These are phyloP conservation scores for Lydus trimaculatus DNA, from an alignment of 2,888 invertebrate species.

Conservation along the genomic window DNA sequence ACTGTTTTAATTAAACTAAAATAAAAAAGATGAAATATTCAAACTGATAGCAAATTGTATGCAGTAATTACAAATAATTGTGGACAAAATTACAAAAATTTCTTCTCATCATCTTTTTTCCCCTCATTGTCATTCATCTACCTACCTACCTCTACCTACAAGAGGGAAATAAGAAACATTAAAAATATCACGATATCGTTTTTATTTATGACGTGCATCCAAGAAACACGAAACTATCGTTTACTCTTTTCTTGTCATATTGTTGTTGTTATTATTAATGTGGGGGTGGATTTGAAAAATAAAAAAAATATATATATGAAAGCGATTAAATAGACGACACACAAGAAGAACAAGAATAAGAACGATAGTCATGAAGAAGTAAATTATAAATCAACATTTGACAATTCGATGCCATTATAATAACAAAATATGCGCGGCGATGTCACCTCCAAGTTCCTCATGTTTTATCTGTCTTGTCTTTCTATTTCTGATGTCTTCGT, in stretches of 20 bases:
- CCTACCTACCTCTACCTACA: too few species aligned
- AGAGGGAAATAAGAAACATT: background rate
- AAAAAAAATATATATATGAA: background rate
- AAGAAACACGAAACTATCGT: background rate
- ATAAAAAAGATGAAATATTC: too few species aligned
- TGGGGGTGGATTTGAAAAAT: background rate
- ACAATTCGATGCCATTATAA: constrained; percentile 53
- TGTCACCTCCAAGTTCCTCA: constrained; percentile 51
- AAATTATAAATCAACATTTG: constrained; percentile 55
- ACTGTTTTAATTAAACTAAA: too few species aligned
- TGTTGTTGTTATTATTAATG: background rate
- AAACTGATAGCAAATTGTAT: too few species aligned
- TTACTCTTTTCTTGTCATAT: background rate
- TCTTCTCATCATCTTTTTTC: too few species aligned
- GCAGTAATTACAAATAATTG: too few species aligned
- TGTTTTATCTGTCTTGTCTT: constrained; percentile 44
- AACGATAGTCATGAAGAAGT: background rate
- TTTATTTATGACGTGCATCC: background rate
- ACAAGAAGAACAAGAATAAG: too few species aligned
- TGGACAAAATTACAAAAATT: too few species aligned
- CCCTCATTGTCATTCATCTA: too few species aligned
- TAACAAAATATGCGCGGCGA: constrained; percentile 42
- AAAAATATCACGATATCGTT: background rate
- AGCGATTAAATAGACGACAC: background rate
- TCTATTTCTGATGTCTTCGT: background rate